Evolutionary conservation across 2,888 invertebrate genomes (phyloP).

Genomic region (Standfussiana lucernea): DNA sequence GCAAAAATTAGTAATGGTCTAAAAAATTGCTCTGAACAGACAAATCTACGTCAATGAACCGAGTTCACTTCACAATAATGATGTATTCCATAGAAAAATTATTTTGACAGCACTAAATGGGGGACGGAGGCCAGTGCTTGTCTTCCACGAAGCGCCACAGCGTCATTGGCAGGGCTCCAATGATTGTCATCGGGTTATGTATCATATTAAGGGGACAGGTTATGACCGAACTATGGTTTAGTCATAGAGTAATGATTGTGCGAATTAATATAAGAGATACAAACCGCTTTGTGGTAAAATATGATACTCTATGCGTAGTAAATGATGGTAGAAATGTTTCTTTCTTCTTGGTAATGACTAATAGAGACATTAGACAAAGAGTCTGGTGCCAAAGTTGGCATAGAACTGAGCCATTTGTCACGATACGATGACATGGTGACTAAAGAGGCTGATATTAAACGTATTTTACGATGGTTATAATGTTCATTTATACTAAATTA

Average conservation of each 20-base stretch:
- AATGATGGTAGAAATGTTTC: constrained; percentile 10
- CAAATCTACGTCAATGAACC: constrained; percentile 62
- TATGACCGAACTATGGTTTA: constrained; percentile 54
- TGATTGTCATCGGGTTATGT: constrained; percentile 64
- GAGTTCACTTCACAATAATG: constrained; percentile 50
- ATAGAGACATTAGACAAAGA: constrained; percentile 28
- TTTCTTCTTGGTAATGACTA: constrained; percentile 34
- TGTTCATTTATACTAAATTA: background rate
- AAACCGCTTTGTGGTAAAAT: constrained; percentile 41
- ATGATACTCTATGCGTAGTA: constrained; percentile 15
- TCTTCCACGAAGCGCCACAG: constrained; percentile 74
- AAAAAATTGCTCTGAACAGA: constrained; percentile 33
- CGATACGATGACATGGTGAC: background rate
- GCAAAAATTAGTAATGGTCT: constrained; percentile 26
- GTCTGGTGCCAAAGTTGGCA: constrained; percentile 32
- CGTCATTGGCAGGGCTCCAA: constrained; percentile 79
- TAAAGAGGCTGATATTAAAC: background rate
- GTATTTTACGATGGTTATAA: background rate
- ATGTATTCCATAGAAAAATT: constrained; percentile 69
- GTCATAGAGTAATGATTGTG: constrained; percentile 60
- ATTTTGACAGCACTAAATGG: constrained; percentile 65
- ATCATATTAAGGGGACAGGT: constrained; percentile 62
- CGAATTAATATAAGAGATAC: constrained; percentile 43
- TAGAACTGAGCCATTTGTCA: constrained; percentile 12
- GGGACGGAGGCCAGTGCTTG: constrained; percentile 57